A percentile compares a stretch with the other conserved stretches of the same genome.
Evolutionary conservation across 2,888 invertebrate genomes (phyloP).

Genomic region (Blastobasis lacticolella): DNA sequence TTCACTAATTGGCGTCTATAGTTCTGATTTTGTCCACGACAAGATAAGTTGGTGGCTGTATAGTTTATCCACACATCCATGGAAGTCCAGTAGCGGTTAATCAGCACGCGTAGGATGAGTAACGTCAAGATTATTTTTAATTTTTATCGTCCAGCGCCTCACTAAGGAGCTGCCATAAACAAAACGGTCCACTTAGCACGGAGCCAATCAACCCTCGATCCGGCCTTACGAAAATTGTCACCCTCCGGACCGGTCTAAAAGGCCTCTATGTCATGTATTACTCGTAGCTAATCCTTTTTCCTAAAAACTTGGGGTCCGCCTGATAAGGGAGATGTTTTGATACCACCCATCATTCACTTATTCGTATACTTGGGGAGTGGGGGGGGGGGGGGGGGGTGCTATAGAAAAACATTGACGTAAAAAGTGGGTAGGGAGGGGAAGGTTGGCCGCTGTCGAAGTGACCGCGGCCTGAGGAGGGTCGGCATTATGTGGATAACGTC

Average conservation of each 20-base stretch:
- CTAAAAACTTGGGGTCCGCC: conserved; percentile 54
- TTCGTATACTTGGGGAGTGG: conserved; percentile 37
- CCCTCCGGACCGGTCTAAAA: conserved; percentile 35
- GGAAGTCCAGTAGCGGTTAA: too few relatives aligned
- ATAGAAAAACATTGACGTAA: conserved; percentile 75
- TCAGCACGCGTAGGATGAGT: too few relatives aligned
- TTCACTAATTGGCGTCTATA: too few relatives aligned
- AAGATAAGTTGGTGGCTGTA: too few relatives aligned
- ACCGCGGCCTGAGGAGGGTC: conserved; percentile 67
- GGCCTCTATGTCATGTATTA: conserved; percentile 40
- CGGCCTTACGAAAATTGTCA: conserved; percentile 24
- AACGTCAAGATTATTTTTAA: too few relatives aligned
- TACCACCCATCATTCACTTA: conserved; percentile 67
- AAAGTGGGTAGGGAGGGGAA: conserved; percentile 60
- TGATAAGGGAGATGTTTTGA: conserved; percentile 71
- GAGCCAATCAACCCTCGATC: conserved; percentile 13
- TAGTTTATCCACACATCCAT: too few relatives aligned
- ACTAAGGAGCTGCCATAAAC: too few relatives aligned
- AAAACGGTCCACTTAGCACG: conserved; percentile 6
- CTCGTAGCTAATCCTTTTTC: conserved; percentile 64
- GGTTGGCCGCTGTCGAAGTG: conserved; percentile 70
- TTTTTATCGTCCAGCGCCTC: too few relatives aligned
- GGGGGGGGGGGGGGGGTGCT: conserved; percentile 39
- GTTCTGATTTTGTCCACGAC: too few relatives aligned
- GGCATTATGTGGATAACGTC: conserved; percentile 68